phyloP scores from a whole-genome alignment of 2,888 invertebrate species.

The Tribolium freemani region DNA sequence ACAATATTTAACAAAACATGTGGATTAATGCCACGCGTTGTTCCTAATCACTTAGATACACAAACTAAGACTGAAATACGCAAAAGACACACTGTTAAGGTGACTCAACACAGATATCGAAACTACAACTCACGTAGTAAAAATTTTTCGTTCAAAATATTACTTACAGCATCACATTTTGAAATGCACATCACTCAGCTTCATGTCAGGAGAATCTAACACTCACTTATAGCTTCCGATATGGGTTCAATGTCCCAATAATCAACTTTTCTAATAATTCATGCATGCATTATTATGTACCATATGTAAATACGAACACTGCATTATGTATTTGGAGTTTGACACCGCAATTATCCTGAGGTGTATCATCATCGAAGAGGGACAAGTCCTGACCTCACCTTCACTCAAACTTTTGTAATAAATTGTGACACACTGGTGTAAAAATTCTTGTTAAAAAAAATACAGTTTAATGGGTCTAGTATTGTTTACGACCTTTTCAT shows the following conservation, averaged over 20 bases:
- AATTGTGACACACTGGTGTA: too few relatives aligned
- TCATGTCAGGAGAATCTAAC: not conserved
- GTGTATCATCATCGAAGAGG: too few relatives aligned
- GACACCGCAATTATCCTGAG: too few relatives aligned
- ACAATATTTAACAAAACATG: not conserved
- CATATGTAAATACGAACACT: not conserved
- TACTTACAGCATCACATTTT: not conserved
- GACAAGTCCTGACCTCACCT: not conserved
- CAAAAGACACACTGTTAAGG: not conserved
- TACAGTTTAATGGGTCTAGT: too few relatives aligned
- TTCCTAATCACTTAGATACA: not conserved
- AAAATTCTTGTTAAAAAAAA: too few relatives aligned
- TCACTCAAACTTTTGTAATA: not conserved
- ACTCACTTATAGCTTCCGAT: conserved; percentile 15
- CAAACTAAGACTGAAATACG: not conserved
- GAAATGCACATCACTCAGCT: not conserved
- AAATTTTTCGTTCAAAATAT: not conserved
- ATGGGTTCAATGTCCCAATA: conserved; percentile 16
- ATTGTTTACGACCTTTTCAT: too few relatives aligned
- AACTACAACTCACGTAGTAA: too few relatives aligned
- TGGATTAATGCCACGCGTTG: not conserved
- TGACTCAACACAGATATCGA: not conserved
- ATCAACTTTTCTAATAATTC: conserved; percentile 13
- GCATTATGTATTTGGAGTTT: not conserved
- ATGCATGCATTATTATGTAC: conserved; percentile 4